Percentiles rank a stretch among this genome's conserved stretches.
phyloP scores from a whole-genome alignment of 2,888 invertebrate genomes.

The Eudasyphora cyanicolor region DNA sequence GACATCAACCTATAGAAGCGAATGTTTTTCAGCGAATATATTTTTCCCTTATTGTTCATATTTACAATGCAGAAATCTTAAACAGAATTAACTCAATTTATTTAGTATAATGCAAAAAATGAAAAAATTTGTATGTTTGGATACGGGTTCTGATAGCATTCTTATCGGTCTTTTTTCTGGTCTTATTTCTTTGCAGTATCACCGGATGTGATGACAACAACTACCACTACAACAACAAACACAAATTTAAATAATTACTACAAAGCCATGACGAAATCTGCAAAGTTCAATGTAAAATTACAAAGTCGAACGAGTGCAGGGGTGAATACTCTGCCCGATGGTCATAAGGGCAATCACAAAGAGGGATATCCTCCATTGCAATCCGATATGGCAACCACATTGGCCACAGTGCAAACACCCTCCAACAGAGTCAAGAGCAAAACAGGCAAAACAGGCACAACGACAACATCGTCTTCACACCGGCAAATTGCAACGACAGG shows the following conservation, averaged over 20 bases:
- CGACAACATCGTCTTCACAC: conserved; percentile 40
- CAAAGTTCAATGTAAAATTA: conserved; percentile 47
- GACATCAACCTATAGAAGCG: too few relatives aligned
- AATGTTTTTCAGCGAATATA: too few relatives aligned
- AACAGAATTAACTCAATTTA: too few relatives aligned
- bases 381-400: conserved; percentile 40
- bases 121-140: too few relatives aligned
- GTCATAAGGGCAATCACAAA: conserved; percentile 18
- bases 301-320: conserved; percentile 58
- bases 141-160: background rate
- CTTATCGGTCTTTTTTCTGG: background rate
- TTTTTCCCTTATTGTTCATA: too few relatives aligned
- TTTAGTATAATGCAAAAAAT: too few relatives aligned
- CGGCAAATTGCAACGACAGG: conserved; percentile 45
- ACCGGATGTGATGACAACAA: conserved; percentile 71
- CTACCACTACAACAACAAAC: conserved; percentile 67
- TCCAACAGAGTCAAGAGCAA: conserved; percentile 34
- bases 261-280: conserved; percentile 49
- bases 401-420: conserved; percentile 54
- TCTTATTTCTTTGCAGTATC: conserved; percentile 65
- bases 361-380: conserved; percentile 37
- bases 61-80: too few relatives aligned
- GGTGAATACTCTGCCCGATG: conserved; percentile 3
- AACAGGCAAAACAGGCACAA: conserved; percentile 6
- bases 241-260: conserved; percentile 58